Conservation (phyloP, 92 coral and sea anemone genomes). For the Ricordea florida region DNA sequence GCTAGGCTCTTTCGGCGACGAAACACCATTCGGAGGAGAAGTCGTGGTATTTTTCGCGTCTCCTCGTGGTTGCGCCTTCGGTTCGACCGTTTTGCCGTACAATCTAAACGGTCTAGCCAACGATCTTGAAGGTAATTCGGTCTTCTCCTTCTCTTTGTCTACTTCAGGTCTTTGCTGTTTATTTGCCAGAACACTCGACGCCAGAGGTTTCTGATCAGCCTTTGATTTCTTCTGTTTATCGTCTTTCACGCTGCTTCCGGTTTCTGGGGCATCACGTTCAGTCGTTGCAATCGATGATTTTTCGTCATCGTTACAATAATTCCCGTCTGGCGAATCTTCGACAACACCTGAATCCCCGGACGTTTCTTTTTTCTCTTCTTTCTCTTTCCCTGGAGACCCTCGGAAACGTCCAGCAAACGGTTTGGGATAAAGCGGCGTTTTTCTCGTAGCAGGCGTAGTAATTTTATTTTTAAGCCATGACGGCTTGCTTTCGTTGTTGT, state of each 20-base stretch:
- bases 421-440: constrained; percentile 30
- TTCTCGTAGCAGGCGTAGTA: constrained; percentile 10
- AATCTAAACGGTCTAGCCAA: constrained; percentile 9
- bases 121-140: constrained; percentile 32
- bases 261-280: constrained; percentile 35
- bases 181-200: constrained; percentile 17
- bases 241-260: constrained; percentile 38
- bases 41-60: not conserved
- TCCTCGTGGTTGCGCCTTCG: constrained; percentile 13
- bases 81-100: constrained; percentile 24
- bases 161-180: constrained; percentile 16
- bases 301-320: constrained; percentile 60
- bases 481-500: constrained; percentile 18
- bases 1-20: constrained; percentile 25
- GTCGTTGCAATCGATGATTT: constrained; percentile 37
- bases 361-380: constrained; percentile 53
- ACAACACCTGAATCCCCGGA: constrained; percentile 79
- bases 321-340: constrained; percentile 49
- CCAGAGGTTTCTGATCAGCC: constrained; percentile 16
- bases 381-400: constrained; percentile 5
- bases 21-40: not conserved
- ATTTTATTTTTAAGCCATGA: constrained; percentile 36
- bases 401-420: constrained; percentile 26
- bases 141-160: not conserved
- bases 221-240: constrained; percentile 25